These are phyloP conservation scores for Microchirus variegatus DNA, from an alignment of 2,797 vertebrate genomes.

Conservation along the genomic window DNA sequence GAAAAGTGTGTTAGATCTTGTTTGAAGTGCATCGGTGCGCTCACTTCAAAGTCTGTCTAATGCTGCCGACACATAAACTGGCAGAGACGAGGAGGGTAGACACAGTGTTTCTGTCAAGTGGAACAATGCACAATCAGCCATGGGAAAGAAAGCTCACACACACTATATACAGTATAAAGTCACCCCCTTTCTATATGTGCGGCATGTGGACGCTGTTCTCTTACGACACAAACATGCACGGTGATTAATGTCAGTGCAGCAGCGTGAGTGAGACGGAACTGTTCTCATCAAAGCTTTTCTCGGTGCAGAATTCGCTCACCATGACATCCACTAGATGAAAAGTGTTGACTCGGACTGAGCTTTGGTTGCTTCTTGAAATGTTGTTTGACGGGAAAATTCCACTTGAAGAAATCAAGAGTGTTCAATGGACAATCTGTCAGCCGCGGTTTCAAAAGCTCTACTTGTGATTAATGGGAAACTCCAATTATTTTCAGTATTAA, in stretches of 20 bases:
- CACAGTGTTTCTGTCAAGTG: constrained; percentile 15
- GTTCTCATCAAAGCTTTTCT: not conserved
- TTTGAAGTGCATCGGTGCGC: constrained; percentile 56
- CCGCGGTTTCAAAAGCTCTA: too few relatives aligned
- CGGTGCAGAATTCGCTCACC: not conserved
- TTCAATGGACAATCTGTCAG: too few relatives aligned
- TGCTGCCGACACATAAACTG: constrained; percentile 15
- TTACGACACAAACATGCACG: not conserved
- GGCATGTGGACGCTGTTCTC: not conserved
- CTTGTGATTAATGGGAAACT: too few relatives aligned
- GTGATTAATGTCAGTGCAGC: not conserved
- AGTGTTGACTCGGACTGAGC: not conserved
- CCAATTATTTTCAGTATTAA: too few relatives aligned
- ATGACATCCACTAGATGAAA: constrained; percentile 1
- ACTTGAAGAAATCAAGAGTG: too few relatives aligned
- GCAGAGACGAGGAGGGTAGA: constrained; percentile 12
- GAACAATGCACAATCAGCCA: constrained; percentile 10
- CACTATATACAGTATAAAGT: not conserved
- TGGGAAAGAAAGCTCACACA: not conserved
- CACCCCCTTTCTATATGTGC: not conserved
- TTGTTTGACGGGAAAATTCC: too few relatives aligned
- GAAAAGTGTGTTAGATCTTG: constrained; percentile 47
- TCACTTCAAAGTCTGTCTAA: constrained; percentile 58
- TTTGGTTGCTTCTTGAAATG: too few relatives aligned
- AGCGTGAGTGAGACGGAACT: not conserved